Evolutionary conservation across 2,797 vertebrate genomes (phyloP), one percentile per base, ranked within the genome.

Genomic region (Etheostoma nigrum): DNA sequence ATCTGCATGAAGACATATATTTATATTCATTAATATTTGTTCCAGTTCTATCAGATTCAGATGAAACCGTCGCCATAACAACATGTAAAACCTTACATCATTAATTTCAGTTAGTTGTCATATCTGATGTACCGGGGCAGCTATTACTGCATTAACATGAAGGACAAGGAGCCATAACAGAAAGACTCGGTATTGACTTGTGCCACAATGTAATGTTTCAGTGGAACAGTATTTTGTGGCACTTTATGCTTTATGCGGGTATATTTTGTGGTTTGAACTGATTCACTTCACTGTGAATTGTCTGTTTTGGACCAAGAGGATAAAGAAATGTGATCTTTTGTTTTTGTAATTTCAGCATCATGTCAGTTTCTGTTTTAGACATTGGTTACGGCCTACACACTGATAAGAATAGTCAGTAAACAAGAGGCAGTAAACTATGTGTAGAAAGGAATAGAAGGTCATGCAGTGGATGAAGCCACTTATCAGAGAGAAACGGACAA

Each of bases 111-210:
- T 49, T 21, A 68, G 40, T 30, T 36, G 36, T 42, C 36, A 49
- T 45, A 48, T 23, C 51, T 40, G 36, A 40, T 40, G 36, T 40
- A 40, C 10, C 36, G 11, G 36, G 36, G 36, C 65, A 40, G 51
- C 42, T 53, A 52, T 48, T 25, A 62, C 40, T 42, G 53, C 53
- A 74, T 68, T 72, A 84, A 64, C 59, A 47, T 78, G 74, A 81
- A 25, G 36, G 72, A 87, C 57, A 74, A 67, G 76, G 52, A 84
- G 79, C 76, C 76, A 81, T 60, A 76, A 82, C 68, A 82, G 51
- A 74, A 67, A 21, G 44, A 58, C 48, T 63, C 48, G 48, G n/a
- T 60, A 52, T 18, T 23, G 61, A 67, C 30, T 74, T 65, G 13
- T 13, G 80, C 47, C 75, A 64, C 71, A 63, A 3, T 36, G 18